A percentile compares a stretch with the other conserved stretches of the same genome.
phyloP scores from a whole-genome alignment of 2,888 invertebrate genomes.

The Tenthredo distinguenda region DNA sequence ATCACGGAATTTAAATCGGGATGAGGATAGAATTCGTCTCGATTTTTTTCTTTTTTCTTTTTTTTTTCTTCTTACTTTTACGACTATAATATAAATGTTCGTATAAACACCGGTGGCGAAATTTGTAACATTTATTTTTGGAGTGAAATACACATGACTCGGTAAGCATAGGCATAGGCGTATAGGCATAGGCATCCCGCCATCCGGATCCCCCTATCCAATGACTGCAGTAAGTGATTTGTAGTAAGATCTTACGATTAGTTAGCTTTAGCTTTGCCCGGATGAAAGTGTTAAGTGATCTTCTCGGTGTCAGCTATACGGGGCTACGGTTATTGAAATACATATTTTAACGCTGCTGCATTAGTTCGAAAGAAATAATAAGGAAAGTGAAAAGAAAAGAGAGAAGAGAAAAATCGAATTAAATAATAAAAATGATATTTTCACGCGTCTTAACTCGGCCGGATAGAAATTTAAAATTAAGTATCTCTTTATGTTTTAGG shows the following conservation, averaged over 20 bases:
- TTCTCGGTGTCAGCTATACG: not conserved
- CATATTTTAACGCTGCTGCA: not conserved
- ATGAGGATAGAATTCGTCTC: not conserved
- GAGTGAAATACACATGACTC: not conserved
- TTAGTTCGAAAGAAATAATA: not conserved
- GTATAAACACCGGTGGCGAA: slow-evolving; percentile 13
- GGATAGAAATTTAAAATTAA: not conserved
- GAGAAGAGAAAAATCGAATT: not conserved
- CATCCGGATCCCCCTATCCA: not conserved
- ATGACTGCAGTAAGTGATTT: not conserved
- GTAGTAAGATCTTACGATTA: slow-evolving; percentile 10
- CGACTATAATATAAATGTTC: not conserved
- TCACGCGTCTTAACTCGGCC: not conserved
- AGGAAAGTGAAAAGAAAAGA: not conserved
- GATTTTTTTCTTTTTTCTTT: not conserved
- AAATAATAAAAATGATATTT: not conserved
- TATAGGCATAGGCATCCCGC: not conserved
- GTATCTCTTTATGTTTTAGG: not conserved
- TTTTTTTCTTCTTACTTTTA: not conserved
- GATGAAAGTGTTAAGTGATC: slow-evolving; percentile 7
- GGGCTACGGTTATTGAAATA: not conserved
- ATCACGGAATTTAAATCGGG: not conserved
- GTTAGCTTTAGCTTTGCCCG: slow-evolving; percentile 29
- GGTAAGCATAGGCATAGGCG: not conserved
- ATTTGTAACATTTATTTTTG: slow-evolving; percentile 29